Conservation (phyloP, 1,140 invertebrate species). For the Caenorhabditis inopinata region DNA sequence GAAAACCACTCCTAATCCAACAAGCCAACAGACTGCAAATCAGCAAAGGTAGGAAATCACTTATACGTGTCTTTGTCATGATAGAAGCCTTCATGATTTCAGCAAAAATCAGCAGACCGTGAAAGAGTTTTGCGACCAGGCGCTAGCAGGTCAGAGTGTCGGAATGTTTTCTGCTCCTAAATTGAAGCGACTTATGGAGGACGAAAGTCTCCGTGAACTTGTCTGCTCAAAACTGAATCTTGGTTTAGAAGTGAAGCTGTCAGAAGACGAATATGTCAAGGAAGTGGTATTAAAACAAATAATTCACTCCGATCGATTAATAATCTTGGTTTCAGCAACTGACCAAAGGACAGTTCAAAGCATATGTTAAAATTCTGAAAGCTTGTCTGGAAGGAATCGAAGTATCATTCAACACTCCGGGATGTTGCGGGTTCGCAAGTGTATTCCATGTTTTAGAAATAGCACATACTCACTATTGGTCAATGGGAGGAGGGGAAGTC, state of each 20-base stretch:
- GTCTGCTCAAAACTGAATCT: slow-evolving; percentile 91
- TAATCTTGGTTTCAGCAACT: slow-evolving; percentile 75
- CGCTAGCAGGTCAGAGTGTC: slow-evolving; percentile 90
- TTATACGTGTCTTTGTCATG: too few relatives aligned
- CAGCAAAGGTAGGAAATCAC: slow-evolving; percentile 50
- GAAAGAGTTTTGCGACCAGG: slow-evolving; percentile 81
- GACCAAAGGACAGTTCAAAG: slow-evolving; percentile 87
- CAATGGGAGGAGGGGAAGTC: slow-evolving; percentile 73
- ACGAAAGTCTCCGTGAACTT: slow-evolving; percentile 95
- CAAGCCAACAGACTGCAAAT: slow-evolving; percentile 49
- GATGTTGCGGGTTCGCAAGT: slow-evolving; percentile 92
- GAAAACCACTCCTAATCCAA: slow-evolving; percentile 7
- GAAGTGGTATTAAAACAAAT: slow-evolving; percentile 77
- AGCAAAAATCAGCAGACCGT: slow-evolving; percentile 73
- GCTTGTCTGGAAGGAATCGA: slow-evolving; percentile 78
- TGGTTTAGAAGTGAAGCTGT: slow-evolving; percentile 87
- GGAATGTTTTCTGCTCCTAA: slow-evolving; percentile 93
- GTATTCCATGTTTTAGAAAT: slow-evolving; percentile 80
- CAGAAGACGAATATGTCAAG: slow-evolving; percentile 88
- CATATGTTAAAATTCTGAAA: slow-evolving; percentile 87
- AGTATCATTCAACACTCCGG: slow-evolving; percentile 79
- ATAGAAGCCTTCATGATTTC: slow-evolving; percentile 39
- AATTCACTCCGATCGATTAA: too few relatives aligned
- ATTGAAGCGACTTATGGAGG: slow-evolving; percentile 94
- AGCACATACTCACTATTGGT: slow-evolving; percentile 97